Conservation (phyloP, 2,113 vertebrate species). For the Triplophysa siluroides region DNA sequence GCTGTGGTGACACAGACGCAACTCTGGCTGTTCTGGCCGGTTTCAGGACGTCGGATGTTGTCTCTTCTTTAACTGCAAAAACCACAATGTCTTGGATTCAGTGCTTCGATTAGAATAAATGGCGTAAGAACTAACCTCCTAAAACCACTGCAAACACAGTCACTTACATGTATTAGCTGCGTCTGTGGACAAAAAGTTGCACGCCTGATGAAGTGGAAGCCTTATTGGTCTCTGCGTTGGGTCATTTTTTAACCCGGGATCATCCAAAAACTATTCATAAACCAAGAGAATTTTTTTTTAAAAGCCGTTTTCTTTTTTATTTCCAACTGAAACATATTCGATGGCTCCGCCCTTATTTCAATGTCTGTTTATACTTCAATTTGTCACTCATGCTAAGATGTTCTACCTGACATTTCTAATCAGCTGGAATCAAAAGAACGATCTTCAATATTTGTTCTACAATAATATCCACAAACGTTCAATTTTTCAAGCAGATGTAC, state of each 20-base stretch:
- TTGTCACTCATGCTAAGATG: too few relatives aligned
- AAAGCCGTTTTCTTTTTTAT: too few relatives aligned
- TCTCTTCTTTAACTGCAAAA: slow-evolving; percentile 60
- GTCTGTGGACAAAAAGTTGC: slow-evolving; percentile 45
- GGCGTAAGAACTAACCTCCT: not conserved
- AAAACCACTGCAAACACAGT: not conserved
- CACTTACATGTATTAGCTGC: slow-evolving; percentile 60
- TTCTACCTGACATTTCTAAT: too few relatives aligned
- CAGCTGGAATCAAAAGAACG: too few relatives aligned
- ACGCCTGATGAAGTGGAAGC: slow-evolving; percentile 70
- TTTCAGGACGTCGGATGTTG: not conserved
- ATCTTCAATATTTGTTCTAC: too few relatives aligned
- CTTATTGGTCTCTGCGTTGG: slow-evolving; percentile 70
- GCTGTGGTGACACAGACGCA: slow-evolving; percentile 39
- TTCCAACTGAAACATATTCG: too few relatives aligned
- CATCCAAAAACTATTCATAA: slow-evolving; percentile 71
- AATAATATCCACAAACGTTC: too few relatives aligned
- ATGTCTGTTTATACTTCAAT: too few relatives aligned
- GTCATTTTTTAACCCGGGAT: slow-evolving; percentile 73
- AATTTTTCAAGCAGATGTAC: not conserved
- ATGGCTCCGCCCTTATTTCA: too few relatives aligned
- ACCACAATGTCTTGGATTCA: not conserved
- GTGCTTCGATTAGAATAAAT: not conserved
- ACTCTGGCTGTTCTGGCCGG: not conserved
- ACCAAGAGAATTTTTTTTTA: too few relatives aligned